phyloP scores from a whole-genome alignment of 1,140 invertebrate species.

The Hylyphantes graminicola region DNA sequence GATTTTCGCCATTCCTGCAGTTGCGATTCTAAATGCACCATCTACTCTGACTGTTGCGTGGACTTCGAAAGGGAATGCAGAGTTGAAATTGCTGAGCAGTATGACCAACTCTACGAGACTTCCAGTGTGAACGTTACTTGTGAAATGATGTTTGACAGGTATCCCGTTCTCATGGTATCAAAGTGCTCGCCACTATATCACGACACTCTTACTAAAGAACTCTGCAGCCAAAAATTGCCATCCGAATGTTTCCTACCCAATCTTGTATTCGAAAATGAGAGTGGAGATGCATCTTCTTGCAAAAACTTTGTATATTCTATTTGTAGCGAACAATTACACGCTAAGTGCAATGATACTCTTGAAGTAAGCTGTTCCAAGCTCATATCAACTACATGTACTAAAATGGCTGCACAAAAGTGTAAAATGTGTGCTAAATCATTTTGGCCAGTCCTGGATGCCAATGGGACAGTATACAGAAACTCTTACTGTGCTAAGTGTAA shows the following conservation, averaged over 20 bases:
- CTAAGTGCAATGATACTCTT: conserved; percentile 15
- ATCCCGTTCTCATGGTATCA: background rate
- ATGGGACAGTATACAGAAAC: conserved; percentile 36
- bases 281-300: background rate
- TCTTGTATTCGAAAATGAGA: background rate
- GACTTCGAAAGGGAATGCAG: conserved; percentile 27
- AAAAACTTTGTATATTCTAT: background rate
- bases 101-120: background rate
- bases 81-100: too few species aligned
- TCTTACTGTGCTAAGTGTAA: conserved; percentile 54
- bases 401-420: background rate
- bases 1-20: conserved; percentile 36
- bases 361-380: background rate
- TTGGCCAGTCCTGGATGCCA: conserved; percentile 20
- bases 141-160: conserved; percentile 11
- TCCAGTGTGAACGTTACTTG: background rate
- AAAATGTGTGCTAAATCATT: background rate
- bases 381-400: conserved; percentile 2
- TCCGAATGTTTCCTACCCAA: conserved; percentile 7
- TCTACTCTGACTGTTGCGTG: conserved; percentile 46
- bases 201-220: background rate
- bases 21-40: conserved; percentile 33
- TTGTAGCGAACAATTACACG: background rate
- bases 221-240: conserved; percentile 3
- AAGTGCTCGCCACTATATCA: background rate